Conservation (phyloP, 2,797 vertebrate genomes). For the Leptatherina wallacei region DNA sequence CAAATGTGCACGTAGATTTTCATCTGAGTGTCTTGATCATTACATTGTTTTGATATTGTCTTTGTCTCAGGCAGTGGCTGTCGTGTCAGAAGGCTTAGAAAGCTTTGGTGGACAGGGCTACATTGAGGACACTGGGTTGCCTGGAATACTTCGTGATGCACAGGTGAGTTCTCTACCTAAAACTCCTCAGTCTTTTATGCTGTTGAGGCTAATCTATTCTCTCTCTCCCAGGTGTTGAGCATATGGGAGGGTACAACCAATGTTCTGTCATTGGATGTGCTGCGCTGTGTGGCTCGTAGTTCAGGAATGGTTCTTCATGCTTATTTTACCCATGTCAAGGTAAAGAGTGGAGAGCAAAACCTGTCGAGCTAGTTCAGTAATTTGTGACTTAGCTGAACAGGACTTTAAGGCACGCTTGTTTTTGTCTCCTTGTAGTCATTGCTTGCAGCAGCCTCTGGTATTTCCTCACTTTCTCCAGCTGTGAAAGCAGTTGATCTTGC, state of each 20-base stretch:
- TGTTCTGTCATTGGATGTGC: slow-evolving; percentile 86
- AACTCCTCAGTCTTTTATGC: background rate
- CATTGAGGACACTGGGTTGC: slow-evolving; percentile 87
- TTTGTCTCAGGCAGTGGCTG: slow-evolving; percentile 81
- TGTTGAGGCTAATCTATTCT: background rate
- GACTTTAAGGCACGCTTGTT: slow-evolving; percentile 22
- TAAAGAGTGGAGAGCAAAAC: slow-evolving; percentile 50
- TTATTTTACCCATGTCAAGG: slow-evolving; percentile 82
- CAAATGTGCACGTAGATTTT: background rate
- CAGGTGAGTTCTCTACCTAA: slow-evolving; percentile 74
- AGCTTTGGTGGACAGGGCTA: slow-evolving; percentile 91
- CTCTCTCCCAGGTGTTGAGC: slow-evolving; percentile 82
- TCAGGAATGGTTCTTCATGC: slow-evolving; percentile 79
- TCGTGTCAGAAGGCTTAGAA: slow-evolving; percentile 86
- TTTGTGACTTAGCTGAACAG: slow-evolving; percentile 3
- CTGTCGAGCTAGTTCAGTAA: slow-evolving; percentile 4
- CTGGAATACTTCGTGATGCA: slow-evolving; percentile 78
- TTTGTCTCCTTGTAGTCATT: slow-evolving; percentile 73
- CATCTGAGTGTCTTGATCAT: background rate
- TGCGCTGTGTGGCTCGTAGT: slow-evolving; percentile 82
- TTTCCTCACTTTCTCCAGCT: slow-evolving; percentile 61
- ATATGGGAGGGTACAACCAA: slow-evolving; percentile 92
- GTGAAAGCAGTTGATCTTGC: slow-evolving; percentile 51
- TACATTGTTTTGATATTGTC: background rate
- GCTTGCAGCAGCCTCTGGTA: slow-evolving; percentile 60